Conservation (phyloP, 2,797 vertebrate species). For the Pogonophryne albipinna region DNA sequence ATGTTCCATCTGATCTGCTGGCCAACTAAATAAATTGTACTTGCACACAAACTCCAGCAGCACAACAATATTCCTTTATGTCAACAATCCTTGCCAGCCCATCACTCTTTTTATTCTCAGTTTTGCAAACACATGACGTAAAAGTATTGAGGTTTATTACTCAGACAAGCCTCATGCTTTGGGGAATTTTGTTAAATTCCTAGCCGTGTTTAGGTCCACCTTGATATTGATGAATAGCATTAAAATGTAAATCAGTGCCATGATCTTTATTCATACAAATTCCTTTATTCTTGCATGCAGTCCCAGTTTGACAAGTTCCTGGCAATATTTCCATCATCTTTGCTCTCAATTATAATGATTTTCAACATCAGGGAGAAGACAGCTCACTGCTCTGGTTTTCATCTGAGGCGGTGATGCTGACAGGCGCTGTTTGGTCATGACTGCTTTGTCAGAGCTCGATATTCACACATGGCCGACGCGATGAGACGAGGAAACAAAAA, state of each 20-base stretch:
- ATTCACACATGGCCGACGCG: slow-evolving; percentile 46
- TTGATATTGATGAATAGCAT: slow-evolving; percentile 19
- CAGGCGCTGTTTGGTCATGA: slow-evolving; percentile 42
- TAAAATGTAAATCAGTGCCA: slow-evolving; percentile 36
- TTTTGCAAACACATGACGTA: not conserved
- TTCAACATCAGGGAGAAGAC: slow-evolving; percentile 47
- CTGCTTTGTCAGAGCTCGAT: slow-evolving; percentile 50
- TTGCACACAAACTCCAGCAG: slow-evolving; percentile 4
- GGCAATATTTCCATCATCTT: slow-evolving; percentile 48
- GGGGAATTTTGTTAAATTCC: slow-evolving; percentile 15
- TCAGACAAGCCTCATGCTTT: not conserved
- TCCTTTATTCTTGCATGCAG: slow-evolving; percentile 19
- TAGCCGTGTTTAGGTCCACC: slow-evolving; percentile 11
- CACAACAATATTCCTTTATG: not conserved
- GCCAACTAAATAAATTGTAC: not conserved
- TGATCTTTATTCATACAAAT: slow-evolving; percentile 39
- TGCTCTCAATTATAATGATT: slow-evolving; percentile 57
- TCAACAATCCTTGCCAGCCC: not conserved
- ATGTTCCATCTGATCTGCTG: too few relatives aligned
- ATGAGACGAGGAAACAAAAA: slow-evolving; percentile 24
- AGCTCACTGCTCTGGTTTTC: slow-evolving; percentile 53
- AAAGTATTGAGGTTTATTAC: not conserved
- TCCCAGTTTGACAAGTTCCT: slow-evolving; percentile 35
- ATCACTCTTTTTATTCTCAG: not conserved
- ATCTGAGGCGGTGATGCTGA: slow-evolving; percentile 44